Evolutionary conservation across 2,113 vertebrate genomes (phyloP).

Genomic region (Shinisaurus crocodilurus): DNA sequence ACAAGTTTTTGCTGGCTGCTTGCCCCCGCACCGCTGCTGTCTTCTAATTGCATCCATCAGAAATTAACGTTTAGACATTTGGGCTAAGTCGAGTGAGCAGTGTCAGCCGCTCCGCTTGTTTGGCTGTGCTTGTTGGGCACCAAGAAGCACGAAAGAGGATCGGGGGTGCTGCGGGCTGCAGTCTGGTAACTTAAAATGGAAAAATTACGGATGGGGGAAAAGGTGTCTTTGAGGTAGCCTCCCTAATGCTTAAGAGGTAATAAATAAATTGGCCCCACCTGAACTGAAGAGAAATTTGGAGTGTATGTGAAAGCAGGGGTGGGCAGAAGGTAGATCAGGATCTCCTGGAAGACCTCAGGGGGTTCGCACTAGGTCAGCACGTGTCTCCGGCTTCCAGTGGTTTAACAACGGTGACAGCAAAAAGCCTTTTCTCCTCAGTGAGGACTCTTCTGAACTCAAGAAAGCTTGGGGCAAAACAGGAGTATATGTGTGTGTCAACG

Average conservation of each 20-base stretch:
- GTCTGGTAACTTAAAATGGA: not conserved
- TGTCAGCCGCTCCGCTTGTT: not conserved
- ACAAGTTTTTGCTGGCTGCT: not conserved
- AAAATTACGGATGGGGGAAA: not conserved
- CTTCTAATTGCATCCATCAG: not conserved
- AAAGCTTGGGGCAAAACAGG: no score
- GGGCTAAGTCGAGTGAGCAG: rapidly evolving
- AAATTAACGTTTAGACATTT: constrained; percentile 37
- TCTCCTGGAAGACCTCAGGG: no score
- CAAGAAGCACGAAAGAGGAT: not conserved
- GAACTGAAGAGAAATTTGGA: no score
- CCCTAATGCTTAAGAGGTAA: not conserved
- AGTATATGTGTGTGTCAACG: no score
- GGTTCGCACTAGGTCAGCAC: no score
- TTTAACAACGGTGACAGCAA: no score
- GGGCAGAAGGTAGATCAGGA: no score
- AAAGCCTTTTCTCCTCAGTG: no score
- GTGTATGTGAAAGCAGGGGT: not conserved
- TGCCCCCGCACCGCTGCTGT: not conserved
- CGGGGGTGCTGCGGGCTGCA: not conserved
- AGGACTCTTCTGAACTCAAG: no score
- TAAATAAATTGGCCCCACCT: no score
- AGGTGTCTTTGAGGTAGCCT: not conserved
- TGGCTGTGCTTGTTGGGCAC: not conserved
- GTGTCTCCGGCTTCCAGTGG: no score